A percentile compares a stretch with the other conserved stretches of the same genome.
Evolutionary conservation across 2,113 vertebrate genomes (phyloP).

Genomic region (Lepisosteus osseus): DNA sequence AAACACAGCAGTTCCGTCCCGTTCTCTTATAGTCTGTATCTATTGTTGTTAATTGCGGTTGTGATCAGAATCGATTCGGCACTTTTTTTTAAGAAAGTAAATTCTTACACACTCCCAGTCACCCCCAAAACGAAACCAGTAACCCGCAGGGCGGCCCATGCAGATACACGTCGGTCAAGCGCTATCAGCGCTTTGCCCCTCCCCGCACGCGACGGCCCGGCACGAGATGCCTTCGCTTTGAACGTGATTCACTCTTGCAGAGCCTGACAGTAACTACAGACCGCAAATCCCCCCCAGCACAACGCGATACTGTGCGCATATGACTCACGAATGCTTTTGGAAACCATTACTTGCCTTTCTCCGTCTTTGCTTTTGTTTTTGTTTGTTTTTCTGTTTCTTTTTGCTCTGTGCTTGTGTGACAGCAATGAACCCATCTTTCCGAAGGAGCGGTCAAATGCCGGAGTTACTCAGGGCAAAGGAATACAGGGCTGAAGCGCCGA

Average conservation of each 20-base stretch:
- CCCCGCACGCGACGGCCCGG: slow-evolving; percentile 45
- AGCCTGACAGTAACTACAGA: slow-evolving; percentile 50
- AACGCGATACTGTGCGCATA: slow-evolving; percentile 36
- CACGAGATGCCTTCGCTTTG: slow-evolving; percentile 40
- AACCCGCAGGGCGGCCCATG: too few species aligned
- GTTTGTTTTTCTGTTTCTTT: not conserved
- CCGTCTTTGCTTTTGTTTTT: slow-evolving; percentile 28
- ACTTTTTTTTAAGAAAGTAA: too few species aligned
- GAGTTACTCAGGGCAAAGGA: slow-evolving; percentile 32
- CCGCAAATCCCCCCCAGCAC: slow-evolving; percentile 34
- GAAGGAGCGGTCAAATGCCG: not conserved
- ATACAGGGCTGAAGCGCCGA: slow-evolving; percentile 37
- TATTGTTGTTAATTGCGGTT: too few species aligned
- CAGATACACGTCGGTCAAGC: too few species aligned
- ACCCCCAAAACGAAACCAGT: too few species aligned
- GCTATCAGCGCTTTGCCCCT: not conserved
- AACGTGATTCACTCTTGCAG: slow-evolving; percentile 60
- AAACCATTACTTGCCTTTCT: slow-evolving; percentile 7
- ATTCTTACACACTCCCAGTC: too few species aligned
- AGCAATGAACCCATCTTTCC: slow-evolving; percentile 7
- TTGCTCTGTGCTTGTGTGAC: slow-evolving; percentile 30
- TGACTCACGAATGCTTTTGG: not conserved
- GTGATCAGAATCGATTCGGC: too few species aligned
- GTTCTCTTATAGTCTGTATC: too few species aligned
- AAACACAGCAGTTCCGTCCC: too few species aligned